Conservation (phyloP, 2,113 vertebrate genomes). For the Fregata magnificens region DNA sequence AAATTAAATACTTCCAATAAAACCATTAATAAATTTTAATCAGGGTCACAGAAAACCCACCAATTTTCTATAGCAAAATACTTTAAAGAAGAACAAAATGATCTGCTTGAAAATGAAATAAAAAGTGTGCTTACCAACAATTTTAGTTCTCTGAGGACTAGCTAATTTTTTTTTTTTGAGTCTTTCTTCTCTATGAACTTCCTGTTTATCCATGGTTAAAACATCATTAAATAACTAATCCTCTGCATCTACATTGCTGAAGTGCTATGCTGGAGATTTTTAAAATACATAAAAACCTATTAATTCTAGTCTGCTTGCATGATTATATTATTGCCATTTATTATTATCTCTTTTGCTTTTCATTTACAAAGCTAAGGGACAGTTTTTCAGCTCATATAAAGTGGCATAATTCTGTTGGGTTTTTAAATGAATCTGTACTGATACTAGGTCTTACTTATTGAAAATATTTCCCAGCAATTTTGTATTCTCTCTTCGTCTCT, state of each 20-base stretch:
- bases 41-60: background rate
- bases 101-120: background rate
- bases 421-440: background rate
- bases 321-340: background rate
- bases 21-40: background rate
- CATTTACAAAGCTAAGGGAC: background rate
- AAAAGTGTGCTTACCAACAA: background rate
- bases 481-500: background rate
- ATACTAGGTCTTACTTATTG: background rate
- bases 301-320: background rate
- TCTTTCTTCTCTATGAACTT: background rate
- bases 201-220: background rate
- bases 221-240: background rate
- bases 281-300: background rate
- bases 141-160: background rate
- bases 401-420: background rate
- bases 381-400: background rate
- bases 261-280: background rate
- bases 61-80: background rate
- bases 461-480: background rate
- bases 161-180: background rate
- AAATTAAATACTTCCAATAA: background rate
- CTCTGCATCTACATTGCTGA: background rate
- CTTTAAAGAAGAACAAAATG: background rate
- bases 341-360: background rate